A percentile compares a stretch with the other conserved stretches of the same genome.
Conservation (phyloP, 2,888 invertebrate species). For the Temnothorax ravouxi region DNA sequence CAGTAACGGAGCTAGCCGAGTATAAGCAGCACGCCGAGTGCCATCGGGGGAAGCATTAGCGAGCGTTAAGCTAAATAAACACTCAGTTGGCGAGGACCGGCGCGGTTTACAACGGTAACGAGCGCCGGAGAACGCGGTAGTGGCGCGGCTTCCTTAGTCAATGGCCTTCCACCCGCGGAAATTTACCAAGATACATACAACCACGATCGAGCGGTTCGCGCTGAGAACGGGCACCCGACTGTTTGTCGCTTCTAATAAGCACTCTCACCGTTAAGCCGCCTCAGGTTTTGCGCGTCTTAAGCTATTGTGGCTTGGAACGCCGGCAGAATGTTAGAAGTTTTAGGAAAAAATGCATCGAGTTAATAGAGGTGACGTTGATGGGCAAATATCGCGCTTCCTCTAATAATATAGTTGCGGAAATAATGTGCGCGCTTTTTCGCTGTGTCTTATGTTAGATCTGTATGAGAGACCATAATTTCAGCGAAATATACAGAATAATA, state of each 20-base stretch:
- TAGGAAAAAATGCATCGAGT: conserved; percentile 12
- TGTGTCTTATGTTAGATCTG: no score
- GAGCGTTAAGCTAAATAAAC: conserved; percentile 83
- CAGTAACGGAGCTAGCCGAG: conserved; percentile 55
- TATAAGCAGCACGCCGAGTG: conserved; percentile 77
- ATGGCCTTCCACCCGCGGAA: conserved; percentile 56
- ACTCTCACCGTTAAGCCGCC: conserved; percentile 58
- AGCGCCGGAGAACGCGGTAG: conserved; percentile 44
- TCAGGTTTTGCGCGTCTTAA: not conserved
- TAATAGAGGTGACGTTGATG: conserved; percentile 12
- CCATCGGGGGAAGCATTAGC: conserved; percentile 77
- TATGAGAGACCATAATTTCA: no score
- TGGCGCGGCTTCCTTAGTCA: conserved; percentile 57
- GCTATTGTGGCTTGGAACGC: not conserved
- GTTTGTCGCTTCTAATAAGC: conserved; percentile 44
- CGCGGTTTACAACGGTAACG: conserved; percentile 75
- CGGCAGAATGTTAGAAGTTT: not conserved
- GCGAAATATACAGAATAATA: not conserved
- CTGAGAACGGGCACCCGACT: not conserved
- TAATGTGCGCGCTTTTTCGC: no score
- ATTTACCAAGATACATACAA: conserved; percentile 41
- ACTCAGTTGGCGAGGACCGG: conserved; percentile 63
- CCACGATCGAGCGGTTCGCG: conserved; percentile 46
- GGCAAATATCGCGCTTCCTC: not conserved
- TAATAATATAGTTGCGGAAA: not conserved